Evolutionary conservation across 2,888 invertebrate genomes (phyloP), one percentile per base, ranked within the genome.

Genomic region (Scaptomyza tumidula): DNA sequence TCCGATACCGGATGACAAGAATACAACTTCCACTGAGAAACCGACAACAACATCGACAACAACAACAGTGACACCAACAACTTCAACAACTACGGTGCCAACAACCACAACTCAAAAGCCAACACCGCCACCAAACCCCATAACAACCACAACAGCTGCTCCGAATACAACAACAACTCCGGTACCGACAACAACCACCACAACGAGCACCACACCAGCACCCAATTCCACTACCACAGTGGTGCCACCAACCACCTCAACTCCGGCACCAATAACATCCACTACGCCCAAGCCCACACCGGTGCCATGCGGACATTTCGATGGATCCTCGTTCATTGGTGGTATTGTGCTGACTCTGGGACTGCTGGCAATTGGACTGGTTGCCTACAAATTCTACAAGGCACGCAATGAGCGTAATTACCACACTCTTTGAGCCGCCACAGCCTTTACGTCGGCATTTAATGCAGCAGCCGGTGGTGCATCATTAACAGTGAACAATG

Each of bases 301-400:
- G n/a, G 81, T 90, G 60, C 86, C 92, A 2, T 89, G 91, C 39
- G 82, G 91, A 88, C 94, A 94, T 46, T 96, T 96, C 86, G 96
- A 96, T 90, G 95, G 95, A 2, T 93, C 96, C 1, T 96, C 96
- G 83, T 96, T 96, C 91, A 93, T 96, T 71, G 98, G 97, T 33
- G 98, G 98, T 45, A 97, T 98, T 68, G 95, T 97, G 31, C 93
- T 98, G 64, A 95, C 96, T 9, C 92, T 95, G 24, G 97, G 97
- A 35, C 91, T 97, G 19, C 93, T 97, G 58, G 97, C 96, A 10
- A 95, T 98, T 63, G 95, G 95, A 3, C 95, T 96, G 92, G 95
- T 97, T 87, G 96, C 96, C 39, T 96, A 95, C 93, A 97, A 97
- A 91, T 97, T 97, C 92, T 98, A 97, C 93, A 96, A 95, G 92